phyloP scores from a whole-genome alignment of 2,797 vertebrate genomes.

The Nannoperca obscura region DNA sequence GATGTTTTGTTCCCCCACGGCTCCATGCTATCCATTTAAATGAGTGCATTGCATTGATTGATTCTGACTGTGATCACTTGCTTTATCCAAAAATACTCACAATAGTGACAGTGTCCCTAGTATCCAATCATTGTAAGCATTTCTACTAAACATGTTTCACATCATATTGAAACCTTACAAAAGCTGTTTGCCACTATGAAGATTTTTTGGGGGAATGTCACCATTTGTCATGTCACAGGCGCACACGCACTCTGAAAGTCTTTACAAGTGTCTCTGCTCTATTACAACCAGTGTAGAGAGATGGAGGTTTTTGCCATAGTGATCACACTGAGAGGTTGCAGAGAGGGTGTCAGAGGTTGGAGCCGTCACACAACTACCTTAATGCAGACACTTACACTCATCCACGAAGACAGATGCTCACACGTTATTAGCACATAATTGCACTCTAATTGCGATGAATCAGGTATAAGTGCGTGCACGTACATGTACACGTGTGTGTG shows the following conservation, averaged over 20 bases:
- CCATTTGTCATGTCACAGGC: neutral
- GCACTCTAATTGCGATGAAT: slow-evolving; percentile 67
- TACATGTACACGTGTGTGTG: slow-evolving; percentile 21
- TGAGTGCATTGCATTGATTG: slow-evolving; percentile 53
- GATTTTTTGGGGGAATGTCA: neutral
- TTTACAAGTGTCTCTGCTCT: neutral
- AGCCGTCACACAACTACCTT: slow-evolving; percentile 18
- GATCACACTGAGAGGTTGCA: slow-evolving; percentile 17
- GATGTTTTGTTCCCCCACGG: slow-evolving; percentile 39
- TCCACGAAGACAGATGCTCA: slow-evolving; percentile 55
- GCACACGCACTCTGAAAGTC: neutral
- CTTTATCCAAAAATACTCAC: slow-evolving; percentile 26
- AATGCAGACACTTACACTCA: slow-evolving; percentile 19
- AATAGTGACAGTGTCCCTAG: neutral
- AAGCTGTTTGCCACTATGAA: neutral
- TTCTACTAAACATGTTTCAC: neutral
- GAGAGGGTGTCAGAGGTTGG: slow-evolving; percentile 22
- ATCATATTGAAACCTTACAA: neutral
- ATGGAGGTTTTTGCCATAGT: slow-evolving; percentile 20
- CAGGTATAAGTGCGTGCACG: slow-evolving; percentile 33
- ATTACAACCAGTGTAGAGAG: slow-evolving; percentile 1
- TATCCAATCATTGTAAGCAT: neutral
- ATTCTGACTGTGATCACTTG: slow-evolving; percentile 42
- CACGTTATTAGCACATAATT: slow-evolving; percentile 57
- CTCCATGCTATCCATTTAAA: slow-evolving; percentile 55